Conservation (phyloP, 2,888 invertebrate genomes). For the Keiferia lycopersicella region DNA sequence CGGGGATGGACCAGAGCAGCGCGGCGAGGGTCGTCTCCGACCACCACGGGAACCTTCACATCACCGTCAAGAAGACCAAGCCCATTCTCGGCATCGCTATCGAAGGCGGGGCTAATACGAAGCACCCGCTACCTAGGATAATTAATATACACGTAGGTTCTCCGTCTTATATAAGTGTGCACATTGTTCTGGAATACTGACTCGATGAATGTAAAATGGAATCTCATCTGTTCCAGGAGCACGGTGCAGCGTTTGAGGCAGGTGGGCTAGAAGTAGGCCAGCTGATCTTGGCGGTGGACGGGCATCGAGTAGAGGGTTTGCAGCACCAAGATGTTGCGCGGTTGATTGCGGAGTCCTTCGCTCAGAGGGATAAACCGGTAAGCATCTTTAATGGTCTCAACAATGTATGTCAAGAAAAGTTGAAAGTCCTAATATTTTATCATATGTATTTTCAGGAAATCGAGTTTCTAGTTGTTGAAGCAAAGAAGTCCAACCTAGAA, state of each 20-base stretch:
- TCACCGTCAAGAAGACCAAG: constrained; percentile 95
- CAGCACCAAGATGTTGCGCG: constrained; percentile 95
- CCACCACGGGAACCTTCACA: constrained; percentile 93
- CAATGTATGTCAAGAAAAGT: not conserved
- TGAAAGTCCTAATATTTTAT: not conserved
- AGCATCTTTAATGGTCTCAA: constrained; percentile 23
- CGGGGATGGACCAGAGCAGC: constrained; percentile 73
- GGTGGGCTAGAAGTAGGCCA: constrained; percentile 97
- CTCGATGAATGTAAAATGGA: not conserved
- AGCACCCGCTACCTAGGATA: constrained; percentile 96
- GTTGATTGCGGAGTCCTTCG: constrained; percentile 96
- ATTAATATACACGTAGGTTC: constrained; percentile 96
- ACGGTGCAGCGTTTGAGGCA: constrained; percentile 95
- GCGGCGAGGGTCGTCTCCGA: constrained; percentile 88
- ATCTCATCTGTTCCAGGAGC: constrained; percentile 84
- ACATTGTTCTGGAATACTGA: not conserved
- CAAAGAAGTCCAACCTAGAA: constrained; percentile 94
- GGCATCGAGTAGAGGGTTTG: constrained; percentile 88
- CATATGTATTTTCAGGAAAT: constrained; percentile 83
- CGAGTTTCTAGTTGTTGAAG: constrained; percentile 96
- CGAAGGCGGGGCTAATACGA: constrained; percentile 98
- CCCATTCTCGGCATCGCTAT: constrained; percentile 98
- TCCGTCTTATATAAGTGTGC: not conserved
- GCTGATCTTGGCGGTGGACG: constrained; percentile 95
- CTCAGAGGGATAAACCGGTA: constrained; percentile 88